phyloP scores from a whole-genome alignment of 2,113 vertebrate species.

The Lepisosteus osseus region DNA sequence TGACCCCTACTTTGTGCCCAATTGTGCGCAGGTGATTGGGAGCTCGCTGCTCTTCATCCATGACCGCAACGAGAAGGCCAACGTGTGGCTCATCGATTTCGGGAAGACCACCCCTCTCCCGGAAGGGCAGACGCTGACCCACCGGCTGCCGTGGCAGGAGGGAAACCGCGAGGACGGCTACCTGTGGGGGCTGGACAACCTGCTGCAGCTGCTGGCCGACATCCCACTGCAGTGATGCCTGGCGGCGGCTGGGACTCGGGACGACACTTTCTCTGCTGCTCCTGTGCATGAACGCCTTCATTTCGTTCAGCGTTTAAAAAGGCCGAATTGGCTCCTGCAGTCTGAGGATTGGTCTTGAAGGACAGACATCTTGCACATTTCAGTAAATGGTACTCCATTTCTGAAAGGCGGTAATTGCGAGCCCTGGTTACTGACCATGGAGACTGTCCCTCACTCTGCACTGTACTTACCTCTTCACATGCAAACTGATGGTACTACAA shows the following conservation, averaged over 20 bases:
- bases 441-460: no score
- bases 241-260: background rate
- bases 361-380: no score
- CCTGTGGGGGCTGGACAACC: constrained; percentile 90
- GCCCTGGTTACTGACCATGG: no score
- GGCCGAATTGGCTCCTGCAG: no score
- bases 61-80: constrained; percentile 78
- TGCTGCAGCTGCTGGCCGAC: constrained; percentile 64
- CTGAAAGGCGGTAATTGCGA: no score
- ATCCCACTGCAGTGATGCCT: constrained; percentile 25
- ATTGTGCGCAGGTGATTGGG: constrained; percentile 81
- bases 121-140: constrained; percentile 80
- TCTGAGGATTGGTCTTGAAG: no score
- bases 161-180: constrained; percentile 97
- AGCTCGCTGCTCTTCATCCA: constrained; percentile 97
- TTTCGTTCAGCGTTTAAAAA: background rate
- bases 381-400: no score
- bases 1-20: background rate
- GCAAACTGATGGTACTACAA: no score
- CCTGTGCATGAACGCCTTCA: constrained; percentile 1
- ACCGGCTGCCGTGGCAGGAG: constrained; percentile 86
- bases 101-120: constrained; percentile 88
- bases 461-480: no score
- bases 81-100: constrained; percentile 97
- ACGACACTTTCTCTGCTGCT: background rate